Evolutionary conservation across 2,797 vertebrate species (phyloP), one percentile per base, ranked within the genome.

Genomic region (Peromyscus melanophrys): DNA sequence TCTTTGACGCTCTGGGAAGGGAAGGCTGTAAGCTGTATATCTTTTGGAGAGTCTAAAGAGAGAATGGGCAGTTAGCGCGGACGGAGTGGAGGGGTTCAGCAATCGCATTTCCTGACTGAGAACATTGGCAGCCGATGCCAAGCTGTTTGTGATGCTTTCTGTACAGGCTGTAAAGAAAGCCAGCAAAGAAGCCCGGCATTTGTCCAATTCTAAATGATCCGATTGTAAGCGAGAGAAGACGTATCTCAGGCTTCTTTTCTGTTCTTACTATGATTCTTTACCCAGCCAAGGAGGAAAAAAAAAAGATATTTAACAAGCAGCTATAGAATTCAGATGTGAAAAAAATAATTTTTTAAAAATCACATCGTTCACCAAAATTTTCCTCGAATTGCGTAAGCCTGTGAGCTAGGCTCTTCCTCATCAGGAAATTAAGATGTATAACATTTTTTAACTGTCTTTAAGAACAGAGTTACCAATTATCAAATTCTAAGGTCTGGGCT

Each of bases 1-100:
- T 99, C 98, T 93, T 97, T 98, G 11, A 98, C 97, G 29, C 97
- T 96, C 59, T 95, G 94, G 78, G 98, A 98, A 63, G 99, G 99
- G 43, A 98, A 98, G 98, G 99, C 97, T 1, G 19, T 96, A 82
- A 99, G 97, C 11, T 95, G 96, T 78, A 98, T 99, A 31, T 97
- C 97, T 97, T 97, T 98, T 46, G 96, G 98, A 71, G 98, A 77
- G 95, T 94, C 98, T 99, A 98, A 81, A 97, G 97, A 96, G 96
- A 86, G 73, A 97, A 97, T 90, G 29, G 77, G 89, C 92, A 94
- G 43, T n/a, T 1, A 95, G 16, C 19, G 34, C 10, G 29, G 57
- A 87, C 1, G 81, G 12, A 81, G 61, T 78, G 37, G 63, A 94
- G 88, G 55, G 61, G 52, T 11, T 89, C 91, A 77, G 27, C 40